Evolutionary conservation across 2,888 invertebrate species (phyloP).

Genomic region (Erebia aethiops): DNA sequence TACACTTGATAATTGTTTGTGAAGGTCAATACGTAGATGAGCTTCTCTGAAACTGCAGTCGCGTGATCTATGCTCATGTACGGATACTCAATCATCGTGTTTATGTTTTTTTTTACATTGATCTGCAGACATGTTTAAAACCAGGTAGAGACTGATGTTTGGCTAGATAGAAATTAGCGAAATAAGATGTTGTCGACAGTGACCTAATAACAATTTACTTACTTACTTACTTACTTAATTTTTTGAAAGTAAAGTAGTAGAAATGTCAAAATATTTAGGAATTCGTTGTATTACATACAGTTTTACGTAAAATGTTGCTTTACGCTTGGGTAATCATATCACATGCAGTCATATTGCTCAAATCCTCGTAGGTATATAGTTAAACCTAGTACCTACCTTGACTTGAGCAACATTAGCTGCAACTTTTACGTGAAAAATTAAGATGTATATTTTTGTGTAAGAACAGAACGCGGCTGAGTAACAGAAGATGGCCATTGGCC

Average conservation of each 20-base stretch:
- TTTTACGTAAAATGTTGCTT: constrained; percentile 1
- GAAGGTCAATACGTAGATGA: constrained; percentile 17
- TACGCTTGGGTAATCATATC: neutral
- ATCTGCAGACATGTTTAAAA: neutral
- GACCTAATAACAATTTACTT: neutral
- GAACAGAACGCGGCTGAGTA: neutral
- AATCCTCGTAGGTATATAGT: neutral
- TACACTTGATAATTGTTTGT: constrained; percentile 4
- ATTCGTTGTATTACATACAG: neutral
- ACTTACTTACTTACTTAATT: neutral
- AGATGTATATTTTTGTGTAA: neutral
- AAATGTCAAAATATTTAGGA: constrained; percentile 7
- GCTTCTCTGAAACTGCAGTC: neutral
- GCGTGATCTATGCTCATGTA: neutral
- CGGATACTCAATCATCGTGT: neutral
- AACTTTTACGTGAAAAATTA: neutral
- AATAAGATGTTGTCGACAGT: neutral
- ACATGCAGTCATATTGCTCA: constrained; percentile 2
- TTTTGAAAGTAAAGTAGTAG: neutral
- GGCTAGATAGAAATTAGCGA: too few relatives aligned
- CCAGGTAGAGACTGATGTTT: neutral
- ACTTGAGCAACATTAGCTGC: neutral
- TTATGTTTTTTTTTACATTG: too few relatives aligned
- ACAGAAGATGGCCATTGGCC: neutral
- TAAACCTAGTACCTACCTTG: too few relatives aligned